Base-by-base conservation (phyloP, 2,888 invertebrate species). In the Diaperis boleti region DNA sequence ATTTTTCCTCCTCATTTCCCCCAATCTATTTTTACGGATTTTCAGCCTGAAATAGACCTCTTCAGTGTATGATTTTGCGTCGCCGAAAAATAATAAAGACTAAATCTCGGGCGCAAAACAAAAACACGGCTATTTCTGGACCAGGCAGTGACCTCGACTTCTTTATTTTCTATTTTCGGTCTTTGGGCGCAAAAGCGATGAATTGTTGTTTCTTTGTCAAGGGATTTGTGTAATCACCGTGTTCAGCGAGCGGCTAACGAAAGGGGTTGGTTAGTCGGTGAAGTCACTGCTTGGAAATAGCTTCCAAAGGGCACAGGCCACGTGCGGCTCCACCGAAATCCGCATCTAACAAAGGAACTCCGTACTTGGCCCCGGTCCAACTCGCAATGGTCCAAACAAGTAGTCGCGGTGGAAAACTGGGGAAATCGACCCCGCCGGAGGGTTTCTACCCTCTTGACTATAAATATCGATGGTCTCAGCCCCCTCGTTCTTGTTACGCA, bases 321-420 rank as follows among this genome's bases (percentile, higher is more conserved):
- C 31, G 55, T 55, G 56, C 45, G 35, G 56, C 52, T 52, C 15
- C 7, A 4, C 17, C 8, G 20, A 13, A 35, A 31, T 59, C 64
- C 65, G 67, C 62, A 67, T 65, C 73, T 61, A 73, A 75, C 73
- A 76, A 75, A 77, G 76, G 65, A 74, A 82, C 82, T 86, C 82
- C 85, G 85, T 85, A 83, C 79, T 86, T 86, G 86, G 86, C 84
- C 70, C 0, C 1, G 1, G 17, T 82, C 86, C 86, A 86, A 78
- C 17, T 84, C 84, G 84, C 81, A 54, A 57, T 3, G 44, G 63
- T 79, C 84, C 85, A 77, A 69, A 56, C 59, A 42, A 47, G 50
- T 62, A 33, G 18, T 33, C 42, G 82, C 42, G 22, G 20, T 47
- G 54, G 39, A 35, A 49, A 45, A 31, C 14, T 17, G 15, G 4